phyloP scores from a whole-genome alignment of 2,113 vertebrate genomes.

The Colaptes auratus region DNA sequence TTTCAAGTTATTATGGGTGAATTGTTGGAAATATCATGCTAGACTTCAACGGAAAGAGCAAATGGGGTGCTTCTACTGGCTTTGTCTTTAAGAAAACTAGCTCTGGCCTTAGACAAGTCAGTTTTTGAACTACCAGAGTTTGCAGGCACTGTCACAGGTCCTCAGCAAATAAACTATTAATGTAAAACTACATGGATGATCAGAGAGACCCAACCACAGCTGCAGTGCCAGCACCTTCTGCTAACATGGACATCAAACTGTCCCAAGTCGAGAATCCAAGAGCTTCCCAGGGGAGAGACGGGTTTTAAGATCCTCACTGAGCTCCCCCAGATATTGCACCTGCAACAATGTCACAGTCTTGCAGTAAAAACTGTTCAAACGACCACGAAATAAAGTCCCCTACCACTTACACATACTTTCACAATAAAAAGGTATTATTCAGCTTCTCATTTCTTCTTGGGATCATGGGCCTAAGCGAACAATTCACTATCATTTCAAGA shows the following conservation, averaged over 20 bases:
- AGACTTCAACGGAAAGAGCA: not conserved
- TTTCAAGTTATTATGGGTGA: not conserved
- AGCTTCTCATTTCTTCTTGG: not conserved
- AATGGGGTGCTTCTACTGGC: not conserved
- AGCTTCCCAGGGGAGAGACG: not conserved
- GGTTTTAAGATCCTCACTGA: not conserved
- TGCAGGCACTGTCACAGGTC: fast-evolving
- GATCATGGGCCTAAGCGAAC: not conserved
- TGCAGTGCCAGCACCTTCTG: not conserved
- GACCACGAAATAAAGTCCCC: not conserved
- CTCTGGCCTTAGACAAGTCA: not conserved
- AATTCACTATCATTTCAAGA: not conserved
- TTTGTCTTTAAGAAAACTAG: not conserved
- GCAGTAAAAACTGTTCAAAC: not conserved
- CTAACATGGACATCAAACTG: not conserved
- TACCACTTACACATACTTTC: not conserved
- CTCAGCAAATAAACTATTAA: not conserved
- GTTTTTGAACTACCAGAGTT: not conserved
- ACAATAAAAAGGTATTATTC: not conserved
- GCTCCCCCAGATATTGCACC: not conserved
- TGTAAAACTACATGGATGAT: not conserved
- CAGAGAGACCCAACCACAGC: not conserved
- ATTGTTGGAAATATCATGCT: not conserved
- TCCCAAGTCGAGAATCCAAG: not conserved
- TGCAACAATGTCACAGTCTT: not conserved